These are phyloP conservation scores for Drosophila flavopinicola DNA, from an alignment of 2,888 invertebrate genomes.

Conservation along the genomic window DNA sequence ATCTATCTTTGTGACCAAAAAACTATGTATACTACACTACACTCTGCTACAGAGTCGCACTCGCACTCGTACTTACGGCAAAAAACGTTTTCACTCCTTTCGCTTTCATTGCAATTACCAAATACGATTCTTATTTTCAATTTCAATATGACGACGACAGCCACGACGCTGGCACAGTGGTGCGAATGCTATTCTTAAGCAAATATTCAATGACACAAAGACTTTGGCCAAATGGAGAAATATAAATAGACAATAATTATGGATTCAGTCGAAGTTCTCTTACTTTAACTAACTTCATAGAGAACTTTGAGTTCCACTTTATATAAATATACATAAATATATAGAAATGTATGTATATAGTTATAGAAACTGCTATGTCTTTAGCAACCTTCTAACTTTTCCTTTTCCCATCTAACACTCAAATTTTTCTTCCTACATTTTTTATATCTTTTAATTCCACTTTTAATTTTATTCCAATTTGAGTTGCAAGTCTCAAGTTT, in stretches of 20 bases:
- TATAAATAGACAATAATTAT: too few species aligned
- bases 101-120: constrained; percentile 79
- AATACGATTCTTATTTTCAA: constrained; percentile 80
- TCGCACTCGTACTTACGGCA: constrained; percentile 42
- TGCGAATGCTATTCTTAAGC: constrained; percentile 2
- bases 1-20: constrained; percentile 78
- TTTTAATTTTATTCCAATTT: background rate
- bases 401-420: too few species aligned
- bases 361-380: too few species aligned
- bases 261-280: too few species aligned
- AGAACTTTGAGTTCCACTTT: too few species aligned
- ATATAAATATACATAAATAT: too few species aligned
- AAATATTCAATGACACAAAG: too few species aligned
- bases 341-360: too few species aligned
- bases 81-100: constrained; percentile 77
- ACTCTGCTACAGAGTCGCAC: constrained; percentile 39
- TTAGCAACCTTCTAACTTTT: too few species aligned
- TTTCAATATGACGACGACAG: constrained; percentile 79
- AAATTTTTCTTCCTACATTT: background rate
- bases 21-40: constrained; percentile 31
- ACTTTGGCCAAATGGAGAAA: too few species aligned
- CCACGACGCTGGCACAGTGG: constrained; percentile 57
- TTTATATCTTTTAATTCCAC: background rate
- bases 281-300: too few species aligned
- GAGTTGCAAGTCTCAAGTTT: too few species aligned